Evolutionary conservation across 2,888 invertebrate genomes (phyloP), one percentile per base, ranked within the genome.

Genomic region (Erannis defoliaria): DNA sequence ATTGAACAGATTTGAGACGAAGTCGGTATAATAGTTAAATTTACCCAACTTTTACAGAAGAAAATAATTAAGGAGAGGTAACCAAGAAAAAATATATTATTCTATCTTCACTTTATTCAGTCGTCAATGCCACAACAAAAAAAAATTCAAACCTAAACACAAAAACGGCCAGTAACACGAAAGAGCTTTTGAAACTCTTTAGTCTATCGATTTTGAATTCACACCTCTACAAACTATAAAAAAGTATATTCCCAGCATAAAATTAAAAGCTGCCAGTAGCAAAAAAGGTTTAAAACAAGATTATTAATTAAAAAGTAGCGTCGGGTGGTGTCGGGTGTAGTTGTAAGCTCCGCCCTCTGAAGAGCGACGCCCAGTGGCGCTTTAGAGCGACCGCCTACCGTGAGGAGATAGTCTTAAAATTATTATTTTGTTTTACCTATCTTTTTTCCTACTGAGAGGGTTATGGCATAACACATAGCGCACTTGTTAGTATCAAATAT

Each of bases 311-410:
- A 72, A 72, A 69, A 67, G 67, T 74, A 21, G 14, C 8, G 16
- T 46, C 31, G 46, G 16, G 31, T 33, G 46, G 31, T 19, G 31
- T 6, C 12, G 48, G 16, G 37, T 38, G 14, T 55, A 45, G 55
- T 51, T 50, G 35, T 0, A 72, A 64, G 70, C 76, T 86, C 76
- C 86, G 85, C 88, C 86, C 83, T 71, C 88, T 90, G 75, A 75
- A 81, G 46, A 90, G 91, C 82, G 90, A 87, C 91, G 90, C 91
- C 91, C 91, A 85, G 80, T 51, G 35, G 46, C 84, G 85, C 92
- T 92, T 62, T 81, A 82, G 49, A 91, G 92, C 86, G 90, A 82
- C 89, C 88, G 86, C 91, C 90, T 84, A 81, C 85, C 9, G 5
- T 1, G 14, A 59, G 38, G 65, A 67, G 67, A 51, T 51, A 51